Evolutionary conservation across 92 coral and sea anemone species (phyloP).

Genomic region (Galaxea fascicularis): DNA sequence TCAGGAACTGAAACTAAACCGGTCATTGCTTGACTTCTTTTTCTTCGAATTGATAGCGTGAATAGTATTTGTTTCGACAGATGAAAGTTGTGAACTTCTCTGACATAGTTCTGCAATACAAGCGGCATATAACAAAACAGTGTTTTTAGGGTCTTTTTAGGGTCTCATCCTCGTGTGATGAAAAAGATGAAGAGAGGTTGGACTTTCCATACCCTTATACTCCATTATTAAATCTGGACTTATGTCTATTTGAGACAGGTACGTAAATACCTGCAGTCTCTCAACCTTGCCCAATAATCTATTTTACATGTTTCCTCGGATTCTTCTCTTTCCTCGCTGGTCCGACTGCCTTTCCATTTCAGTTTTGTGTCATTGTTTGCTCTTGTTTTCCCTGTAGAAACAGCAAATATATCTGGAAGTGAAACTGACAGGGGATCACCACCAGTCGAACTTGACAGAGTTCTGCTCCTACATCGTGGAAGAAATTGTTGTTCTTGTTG

Average conservation of each 20-base stretch:
- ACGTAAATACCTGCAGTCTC: slow-evolving; percentile 32
- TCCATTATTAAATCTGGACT: background rate
- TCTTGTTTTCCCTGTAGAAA: slow-evolving; percentile 1
- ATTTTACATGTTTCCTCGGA: slow-evolving; percentile 2
- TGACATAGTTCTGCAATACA: too few species aligned
- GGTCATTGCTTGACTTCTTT: too few species aligned
- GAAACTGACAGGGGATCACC: background rate
- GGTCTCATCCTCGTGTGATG: too few species aligned
- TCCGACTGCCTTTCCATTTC: background rate
- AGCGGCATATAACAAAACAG: too few species aligned
- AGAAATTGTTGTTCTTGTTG: background rate
- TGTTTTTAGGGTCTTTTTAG: too few species aligned
- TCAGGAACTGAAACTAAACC: too few species aligned
- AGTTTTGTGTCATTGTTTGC: background rate
- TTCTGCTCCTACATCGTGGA: background rate
- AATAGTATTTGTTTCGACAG: too few species aligned
- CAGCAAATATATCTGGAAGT: slow-evolving; percentile 26
- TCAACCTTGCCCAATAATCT: slow-evolving; percentile 10
- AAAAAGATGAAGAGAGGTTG: too few species aligned
- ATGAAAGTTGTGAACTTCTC: too few species aligned
- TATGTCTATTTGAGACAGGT: background rate
- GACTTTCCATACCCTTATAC: background rate
- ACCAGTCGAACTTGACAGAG: background rate
- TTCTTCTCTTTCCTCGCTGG: background rate
- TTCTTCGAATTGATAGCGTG: too few species aligned